Conservation (phyloP, 2,888 invertebrate genomes). For the Coelinius sp. region DNA sequence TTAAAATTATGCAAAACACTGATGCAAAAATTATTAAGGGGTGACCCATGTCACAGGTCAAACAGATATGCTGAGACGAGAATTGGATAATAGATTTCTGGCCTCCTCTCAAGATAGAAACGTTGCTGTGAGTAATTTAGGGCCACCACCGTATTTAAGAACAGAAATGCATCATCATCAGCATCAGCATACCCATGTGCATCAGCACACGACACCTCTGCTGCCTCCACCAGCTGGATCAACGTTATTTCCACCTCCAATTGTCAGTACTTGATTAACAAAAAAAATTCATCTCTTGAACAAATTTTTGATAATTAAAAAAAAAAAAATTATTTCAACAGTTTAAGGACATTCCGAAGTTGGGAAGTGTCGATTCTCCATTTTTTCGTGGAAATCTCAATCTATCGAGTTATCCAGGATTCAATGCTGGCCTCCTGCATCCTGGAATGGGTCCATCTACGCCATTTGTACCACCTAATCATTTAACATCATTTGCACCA, state of each 20-base stretch:
- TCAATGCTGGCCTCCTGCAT: conserved; percentile 84
- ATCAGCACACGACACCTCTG: conserved; percentile 85
- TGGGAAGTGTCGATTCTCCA: conserved; percentile 83
- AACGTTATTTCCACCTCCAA: conserved; percentile 76
- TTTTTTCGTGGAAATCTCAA: conserved; percentile 84
- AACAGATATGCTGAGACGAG: conserved; percentile 89
- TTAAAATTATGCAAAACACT: neutral
- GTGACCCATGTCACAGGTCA: conserved; percentile 75
- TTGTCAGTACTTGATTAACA: conserved; percentile 73
- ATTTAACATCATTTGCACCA: conserved; percentile 88
- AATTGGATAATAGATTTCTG: conserved; percentile 91
- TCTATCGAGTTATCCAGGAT: conserved; percentile 84
- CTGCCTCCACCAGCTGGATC: conserved; percentile 74
- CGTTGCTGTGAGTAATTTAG: conserved; percentile 66
- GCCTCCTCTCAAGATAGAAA: conserved; percentile 86
- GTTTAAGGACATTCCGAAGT: conserved; percentile 91
- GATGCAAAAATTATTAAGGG: conserved; percentile 54
- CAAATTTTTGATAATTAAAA: conserved; percentile 20
- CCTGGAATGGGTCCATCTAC: conserved; percentile 81
- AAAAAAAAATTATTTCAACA: conserved; percentile 60
- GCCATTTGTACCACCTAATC: conserved; percentile 91
- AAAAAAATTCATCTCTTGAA: neutral
- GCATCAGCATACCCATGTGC: conserved; percentile 92
- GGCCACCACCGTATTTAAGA: conserved; percentile 77
- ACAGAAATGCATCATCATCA: conserved; percentile 95